Conservation (phyloP, 1,140 invertebrate genomes). For the Papilio polyxenes region DNA sequence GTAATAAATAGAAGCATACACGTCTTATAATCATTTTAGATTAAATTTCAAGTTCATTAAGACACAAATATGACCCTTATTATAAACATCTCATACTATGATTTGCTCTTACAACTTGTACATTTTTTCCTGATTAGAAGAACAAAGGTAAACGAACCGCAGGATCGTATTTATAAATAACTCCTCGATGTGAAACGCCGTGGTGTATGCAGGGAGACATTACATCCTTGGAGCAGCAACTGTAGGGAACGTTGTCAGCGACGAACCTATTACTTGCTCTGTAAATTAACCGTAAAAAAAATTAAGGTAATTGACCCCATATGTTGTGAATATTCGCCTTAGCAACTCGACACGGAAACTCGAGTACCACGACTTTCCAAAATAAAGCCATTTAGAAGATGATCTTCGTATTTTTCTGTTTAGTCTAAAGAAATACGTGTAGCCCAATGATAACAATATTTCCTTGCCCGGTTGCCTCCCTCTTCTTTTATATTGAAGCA, state of each 20-base stretch:
- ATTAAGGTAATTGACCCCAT: background rate
- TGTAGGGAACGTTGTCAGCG: slow-evolving; percentile 72
- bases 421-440: background rate
- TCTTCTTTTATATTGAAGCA: background rate
- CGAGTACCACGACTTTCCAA: too few species aligned
- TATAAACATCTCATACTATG: background rate
- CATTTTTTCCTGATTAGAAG: background rate
- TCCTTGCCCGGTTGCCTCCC: background rate
- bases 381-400: too few species aligned
- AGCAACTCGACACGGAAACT: background rate
- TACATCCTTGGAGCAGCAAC: slow-evolving; percentile 68
- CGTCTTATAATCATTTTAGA: too few species aligned
- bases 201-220: slow-evolving; percentile 73
- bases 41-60: too few species aligned
- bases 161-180: slow-evolving; percentile 71
- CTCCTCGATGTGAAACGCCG: slow-evolving; percentile 58
- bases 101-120: too few species aligned
- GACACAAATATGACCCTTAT: background rate
- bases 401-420: background rate
- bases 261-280: slow-evolving; percentile 61
- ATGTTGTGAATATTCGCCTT: background rate
- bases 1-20: too few species aligned
- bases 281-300: slow-evolving; percentile 4
- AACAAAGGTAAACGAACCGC: slow-evolving; percentile 43
- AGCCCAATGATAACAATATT: background rate